Conservation (phyloP, 2,113 vertebrate species). For the Trochalopteron elliotii region DNA sequence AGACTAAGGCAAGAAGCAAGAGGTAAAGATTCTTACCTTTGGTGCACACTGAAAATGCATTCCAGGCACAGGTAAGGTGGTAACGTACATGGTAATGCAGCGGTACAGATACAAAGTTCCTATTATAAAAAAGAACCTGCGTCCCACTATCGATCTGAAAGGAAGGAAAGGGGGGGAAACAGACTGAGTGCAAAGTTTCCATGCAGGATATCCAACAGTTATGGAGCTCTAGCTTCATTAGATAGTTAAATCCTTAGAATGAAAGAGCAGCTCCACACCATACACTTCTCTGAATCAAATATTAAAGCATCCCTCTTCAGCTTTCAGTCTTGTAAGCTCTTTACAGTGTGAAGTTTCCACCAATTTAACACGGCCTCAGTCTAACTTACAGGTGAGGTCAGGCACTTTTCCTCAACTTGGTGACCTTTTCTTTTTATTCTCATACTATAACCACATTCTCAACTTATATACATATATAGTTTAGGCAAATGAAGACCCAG, state of each 20-base stretch:
- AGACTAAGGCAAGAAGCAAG: neutral
- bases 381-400: neutral
- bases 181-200: neutral
- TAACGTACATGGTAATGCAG: constrained; percentile 96
- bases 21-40: constrained; percentile 77
- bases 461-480: neutral
- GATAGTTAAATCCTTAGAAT: neutral
- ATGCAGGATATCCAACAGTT: neutral
- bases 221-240: neutral
- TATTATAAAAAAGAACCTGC: constrained; percentile 94
- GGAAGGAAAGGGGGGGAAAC: neutral
- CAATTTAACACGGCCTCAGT: rapidly evolving
- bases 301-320: neutral
- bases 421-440: neutral
- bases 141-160: constrained; percentile 88
- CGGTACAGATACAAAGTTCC: constrained; percentile 96
- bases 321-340: neutral
- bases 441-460: neutral
- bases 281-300: neutral
- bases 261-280: neutral
- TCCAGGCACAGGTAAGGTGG: constrained; percentile 94
- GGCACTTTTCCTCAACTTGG: neutral
- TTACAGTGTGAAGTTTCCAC: neutral
- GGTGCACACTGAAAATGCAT: constrained; percentile 96
- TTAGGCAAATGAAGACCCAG: neutral